Base-by-base conservation (phyloP, 1,140 invertebrate genomes). In the Dendrolimus kikuchii region DNA sequence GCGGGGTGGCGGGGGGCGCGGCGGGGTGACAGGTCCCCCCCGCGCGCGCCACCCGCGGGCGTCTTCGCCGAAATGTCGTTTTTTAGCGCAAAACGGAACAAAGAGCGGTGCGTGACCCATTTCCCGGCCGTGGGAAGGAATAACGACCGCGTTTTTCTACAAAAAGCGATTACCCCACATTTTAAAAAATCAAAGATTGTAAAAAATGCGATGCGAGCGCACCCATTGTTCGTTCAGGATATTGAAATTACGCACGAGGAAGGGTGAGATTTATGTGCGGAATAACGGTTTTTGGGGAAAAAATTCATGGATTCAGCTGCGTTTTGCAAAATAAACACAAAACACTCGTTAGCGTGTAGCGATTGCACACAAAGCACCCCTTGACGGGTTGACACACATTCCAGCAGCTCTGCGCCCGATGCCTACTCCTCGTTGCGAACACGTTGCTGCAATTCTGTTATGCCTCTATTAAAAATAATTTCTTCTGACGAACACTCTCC, bases 111-210 rank as follows among this genome's bases (percentile, higher is more conserved):
- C 68, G 61, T 86, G 82, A 82, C 82, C 82, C 82, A 86, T 66
- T 81, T 83, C 78, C 78, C 78, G 66, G 74, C 82, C 82, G 82
- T 86, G 82, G 82, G 81, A 84, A 84, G 69, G 78, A 82, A 83
- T 86, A 83, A 86, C 82, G 81, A 74, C 70, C 66, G 73, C 64
- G 69, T 76, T 73, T 77, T 64, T 66, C 65, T 83, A 82, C 81
- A 86, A 50, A 84, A 86, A 73, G 77, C 76, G 81, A 86, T 86
- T 86, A 86, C 82, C 82, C 82, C 82, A 86, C 69, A 78, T 83
- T 83, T 76, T 70, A 62, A 75, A 85, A 83, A 83, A 70, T 77
- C 68, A 41, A 45, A 58, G 69, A 65, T 53, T 63, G 41, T 48
- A 68, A 82, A 85, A 86, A 81, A 74, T 56, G 56, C 66, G 71